These are phyloP conservation scores for Oreochromis niloticus DNA, from an alignment of 2,113 vertebrate species.

Conservation along the genomic window DNA sequence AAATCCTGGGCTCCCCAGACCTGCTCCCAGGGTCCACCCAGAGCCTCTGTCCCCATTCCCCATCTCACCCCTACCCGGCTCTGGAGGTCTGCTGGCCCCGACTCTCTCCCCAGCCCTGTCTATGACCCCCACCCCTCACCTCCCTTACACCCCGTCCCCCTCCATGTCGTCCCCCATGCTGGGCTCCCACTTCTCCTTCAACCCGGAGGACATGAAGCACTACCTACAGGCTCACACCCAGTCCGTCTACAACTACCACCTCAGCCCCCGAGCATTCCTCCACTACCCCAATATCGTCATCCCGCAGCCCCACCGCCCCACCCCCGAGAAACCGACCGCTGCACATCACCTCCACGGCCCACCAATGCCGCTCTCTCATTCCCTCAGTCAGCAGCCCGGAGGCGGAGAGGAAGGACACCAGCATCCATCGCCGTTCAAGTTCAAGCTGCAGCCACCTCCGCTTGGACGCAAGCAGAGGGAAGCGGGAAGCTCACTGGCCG, in stretches of 20 bases:
- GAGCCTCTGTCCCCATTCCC: conserved; percentile 85
- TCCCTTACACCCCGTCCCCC: conserved; percentile 86
- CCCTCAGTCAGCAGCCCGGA: conserved; percentile 59
- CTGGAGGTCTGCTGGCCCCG: conserved; percentile 74
- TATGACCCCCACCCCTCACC: conserved; percentile 83
- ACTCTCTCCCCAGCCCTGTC: conserved; percentile 84
- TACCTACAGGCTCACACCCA: conserved; percentile 90
- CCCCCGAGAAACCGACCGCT: conserved; percentile 41
- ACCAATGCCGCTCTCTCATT: conserved; percentile 50
- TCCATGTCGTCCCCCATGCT: conserved; percentile 85
- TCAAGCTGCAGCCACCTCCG: conserved; percentile 89
- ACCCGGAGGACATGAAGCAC: conserved; percentile 91
- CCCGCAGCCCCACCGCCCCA: conserved; percentile 85
- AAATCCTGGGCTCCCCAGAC: conserved; percentile 64
- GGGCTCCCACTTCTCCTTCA: conserved; percentile 89
- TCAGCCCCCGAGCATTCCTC: conserved; percentile 88
- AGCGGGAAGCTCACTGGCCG: conserved; percentile 30
- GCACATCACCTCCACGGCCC: conserved; percentile 60
- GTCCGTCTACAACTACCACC: conserved; percentile 94
- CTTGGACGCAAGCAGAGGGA: conserved; percentile 83
- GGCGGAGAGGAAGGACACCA: conserved; percentile 40
- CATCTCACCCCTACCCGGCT: conserved; percentile 81
- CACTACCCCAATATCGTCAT: conserved; percentile 88
- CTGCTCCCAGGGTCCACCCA: conserved; percentile 76
- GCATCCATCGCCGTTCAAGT: conserved; percentile 82